Evolutionary conservation across 2,113 vertebrate species (phyloP), one percentile per base, ranked within the genome.

Genomic region (Rhinogobius similis): DNA sequence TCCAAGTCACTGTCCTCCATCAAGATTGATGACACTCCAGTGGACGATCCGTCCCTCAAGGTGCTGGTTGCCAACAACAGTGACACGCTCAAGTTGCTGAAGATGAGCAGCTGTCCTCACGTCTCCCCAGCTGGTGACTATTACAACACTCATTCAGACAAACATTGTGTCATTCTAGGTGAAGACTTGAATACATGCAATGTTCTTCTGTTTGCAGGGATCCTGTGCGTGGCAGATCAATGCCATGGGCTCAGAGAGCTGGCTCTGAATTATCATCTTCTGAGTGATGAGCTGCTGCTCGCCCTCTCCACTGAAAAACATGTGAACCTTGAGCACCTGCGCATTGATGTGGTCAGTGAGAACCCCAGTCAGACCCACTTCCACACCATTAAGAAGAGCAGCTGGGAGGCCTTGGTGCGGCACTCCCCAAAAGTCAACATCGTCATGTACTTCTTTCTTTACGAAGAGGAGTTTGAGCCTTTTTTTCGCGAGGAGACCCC

Each of bases 371-470:
- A 97, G 92, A 83, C 74, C 0, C 96, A 96, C 75, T 98, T 98
- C 78, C 96, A 96, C 88, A 90, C 93, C 1, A 95, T 98, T 79
- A 94, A 96, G 90, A 96, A 94, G 86, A 96, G 94, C 94, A 98
- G 97, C 91, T 98, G 97, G 96, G 96, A 97, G 50, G 95, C 96
- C 83, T 93, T 98, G 88, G 92, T 96, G 76, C 94, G 81, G 83
- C 96, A 98, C 82, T 98, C 96, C 18, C 96, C 97, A 1, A 96
- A 97, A 91, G 95, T 98, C 48, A 97, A 95, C 79, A 89, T 98
- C 78, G 95, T 98, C n/a, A 98, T 98, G 96, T 98, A 98, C 92
- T 98, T 97, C 82, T 98, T 95, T 89, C 90, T 98, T 76, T 96
- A 97, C 0, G 95, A 97, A 85, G 94, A 97, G 41, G 96, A 98